A percentile compares a stretch with the other conserved stretches of the same genome.
phyloP scores from a whole-genome alignment of 2,888 invertebrate species.

The Pandemis corylana region DNA sequence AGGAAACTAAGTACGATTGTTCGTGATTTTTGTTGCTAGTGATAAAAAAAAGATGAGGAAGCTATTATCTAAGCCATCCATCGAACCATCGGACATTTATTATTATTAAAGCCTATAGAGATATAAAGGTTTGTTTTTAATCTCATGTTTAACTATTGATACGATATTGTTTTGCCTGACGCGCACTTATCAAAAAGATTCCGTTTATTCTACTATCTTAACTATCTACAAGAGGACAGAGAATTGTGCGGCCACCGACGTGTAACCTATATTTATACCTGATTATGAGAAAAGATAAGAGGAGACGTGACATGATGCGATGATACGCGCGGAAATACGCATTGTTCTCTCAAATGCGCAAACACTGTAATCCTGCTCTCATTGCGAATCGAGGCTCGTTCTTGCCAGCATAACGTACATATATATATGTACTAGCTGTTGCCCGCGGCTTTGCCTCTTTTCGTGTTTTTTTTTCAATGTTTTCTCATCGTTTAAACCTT shows the following conservation, averaged over 20 bases:
- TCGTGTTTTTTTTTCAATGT: no score
- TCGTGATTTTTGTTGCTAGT: not conserved
- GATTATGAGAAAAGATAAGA: conserved; percentile 3
- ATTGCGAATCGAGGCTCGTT: not conserved
- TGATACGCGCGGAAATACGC: not conserved
- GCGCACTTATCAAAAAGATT: not conserved
- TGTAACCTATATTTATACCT: conserved; percentile 5
- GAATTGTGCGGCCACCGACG: not conserved
- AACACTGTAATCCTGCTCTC: not conserved
- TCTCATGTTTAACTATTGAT: not conserved
- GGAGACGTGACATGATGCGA: not conserved
- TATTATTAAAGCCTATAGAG: no score
- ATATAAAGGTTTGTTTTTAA: no score
- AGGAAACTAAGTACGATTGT: not conserved
- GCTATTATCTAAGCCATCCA: not conserved
- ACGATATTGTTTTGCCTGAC: not conserved
- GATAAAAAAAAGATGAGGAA: no score
- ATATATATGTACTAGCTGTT: not conserved
- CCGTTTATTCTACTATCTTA: not conserved
- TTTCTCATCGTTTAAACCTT: no score
- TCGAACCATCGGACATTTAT: no score
- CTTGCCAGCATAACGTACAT: not conserved
- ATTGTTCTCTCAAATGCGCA: not conserved
- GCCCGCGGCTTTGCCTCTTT: no score
- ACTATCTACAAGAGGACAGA: conserved; percentile 1